A percentile compares a stretch with the other conserved stretches of the same genome.
Evolutionary conservation across 53 echinoderm and acorn worm genomes (phyloP).

Genomic region (Antedon mediterranea): DNA sequence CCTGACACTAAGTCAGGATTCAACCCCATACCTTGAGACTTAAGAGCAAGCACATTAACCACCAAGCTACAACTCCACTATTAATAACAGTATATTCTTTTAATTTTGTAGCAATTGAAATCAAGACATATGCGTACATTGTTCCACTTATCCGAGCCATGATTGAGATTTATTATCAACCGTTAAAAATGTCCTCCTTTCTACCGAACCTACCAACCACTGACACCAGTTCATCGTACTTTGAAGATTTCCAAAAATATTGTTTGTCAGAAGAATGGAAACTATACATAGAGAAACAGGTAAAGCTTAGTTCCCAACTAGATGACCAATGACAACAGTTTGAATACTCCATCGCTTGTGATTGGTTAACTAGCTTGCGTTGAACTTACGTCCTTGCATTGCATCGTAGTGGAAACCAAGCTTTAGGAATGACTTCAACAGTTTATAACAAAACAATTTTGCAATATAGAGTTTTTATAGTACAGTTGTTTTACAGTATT

Average conservation of each 20-base stretch:
- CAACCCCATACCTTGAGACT: no score
- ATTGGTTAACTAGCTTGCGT: no score
- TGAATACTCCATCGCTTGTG: no score
- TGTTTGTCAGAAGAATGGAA: slow-evolving; percentile 87
- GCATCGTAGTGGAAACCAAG: no score
- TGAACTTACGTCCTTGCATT: no score
- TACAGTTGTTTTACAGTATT: no score
- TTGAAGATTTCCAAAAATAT: slow-evolving; percentile 85
- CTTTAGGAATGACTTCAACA: no score
- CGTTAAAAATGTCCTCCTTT: slow-evolving; percentile 61
- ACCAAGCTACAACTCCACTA: no score
- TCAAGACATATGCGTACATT: slow-evolving; percentile 82
- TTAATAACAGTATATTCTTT: neutral
- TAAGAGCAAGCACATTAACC: no score
- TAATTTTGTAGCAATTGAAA: slow-evolving; percentile 30
- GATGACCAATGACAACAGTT: no score
- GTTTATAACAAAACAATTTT: neutral
- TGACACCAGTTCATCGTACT: slow-evolving; percentile 60
- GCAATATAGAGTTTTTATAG: neutral
- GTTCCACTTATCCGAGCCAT: slow-evolving; percentile 73
- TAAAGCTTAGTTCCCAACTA: no score
- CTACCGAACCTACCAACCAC: slow-evolving; percentile 80
- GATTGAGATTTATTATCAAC: slow-evolving; percentile 74
- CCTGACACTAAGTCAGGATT: no score
- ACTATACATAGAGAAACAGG: slow-evolving; percentile 87